Base-by-base conservation (phyloP, 2,888 invertebrate species). In the Ormyrus labotus region DNA sequence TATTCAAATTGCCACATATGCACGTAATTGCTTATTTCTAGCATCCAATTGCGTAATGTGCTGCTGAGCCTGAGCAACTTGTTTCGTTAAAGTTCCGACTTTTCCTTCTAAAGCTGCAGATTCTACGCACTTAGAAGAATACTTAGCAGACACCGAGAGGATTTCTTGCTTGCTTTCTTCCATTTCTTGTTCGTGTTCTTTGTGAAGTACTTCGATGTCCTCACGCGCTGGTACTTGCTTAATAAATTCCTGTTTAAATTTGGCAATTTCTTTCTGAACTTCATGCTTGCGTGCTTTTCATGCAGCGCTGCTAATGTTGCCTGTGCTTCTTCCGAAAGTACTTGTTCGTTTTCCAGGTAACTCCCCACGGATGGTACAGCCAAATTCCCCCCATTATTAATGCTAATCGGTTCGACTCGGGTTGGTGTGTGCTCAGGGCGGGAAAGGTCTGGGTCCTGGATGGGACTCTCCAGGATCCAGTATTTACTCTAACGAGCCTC, bases 291-390 rank as follows among this genome's bases (percentile, higher is more conserved):
- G 98, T 7, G 98, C 98, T 91, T 98, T 98, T 74, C 98, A 92
- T 98, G 98, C 86, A 98, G 92, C 51, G 98, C 98, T 13, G 98
- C 97, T 83, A 97, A 92, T 55, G 97, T 97, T 34, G 97, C 97
- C 91, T 97, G 97, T 2, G 97, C 97, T 92, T 98, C 98, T 90
- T 98, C 98, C 7, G 97, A 97, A 81, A 98, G 91, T 3, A 97
- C 98, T 87, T 97, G 97, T 89, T 98, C 98, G 88, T 98, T 98
- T 89, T 98, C 98, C n/a, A n/a, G n/a, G n/a, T n/a, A n/a, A n/a
- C n/a, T n/a, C n/a, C n/a, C n/a, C n/a, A n/a, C n/a, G n/a, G n/a
- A n/a, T n/a, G n/a, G n/a, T n/a, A n/a, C n/a, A n/a, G n/a, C n/a
- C n/a, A n/a, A n/a, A n/a, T n/a, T n/a, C n/a, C n/a, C n/a, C n/a